These are phyloP conservation scores for Gonatopus flavifemur DNA, from an alignment of 1,140 invertebrate genomes.

Conservation along the genomic window DNA sequence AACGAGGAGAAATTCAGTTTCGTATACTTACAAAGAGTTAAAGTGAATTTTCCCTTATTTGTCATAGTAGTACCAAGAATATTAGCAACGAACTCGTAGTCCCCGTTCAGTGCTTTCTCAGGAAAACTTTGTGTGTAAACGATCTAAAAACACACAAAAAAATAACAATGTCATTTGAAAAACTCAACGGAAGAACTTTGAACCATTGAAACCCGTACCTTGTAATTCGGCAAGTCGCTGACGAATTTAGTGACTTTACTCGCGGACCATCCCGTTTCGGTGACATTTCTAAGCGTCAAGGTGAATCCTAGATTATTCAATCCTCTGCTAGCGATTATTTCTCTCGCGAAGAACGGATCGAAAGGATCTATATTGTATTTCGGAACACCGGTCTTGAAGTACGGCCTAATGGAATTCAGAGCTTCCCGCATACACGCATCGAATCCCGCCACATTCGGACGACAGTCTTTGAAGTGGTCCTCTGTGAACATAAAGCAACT, in stretches of 20 bases:
- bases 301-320: constrained; percentile 66
- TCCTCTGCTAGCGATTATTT: constrained; percentile 66
- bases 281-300: constrained; percentile 71
- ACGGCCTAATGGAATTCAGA: constrained; percentile 70
- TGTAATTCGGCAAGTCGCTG: constrained; percentile 49
- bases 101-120: constrained; percentile 71
- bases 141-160: constrained; percentile 58
- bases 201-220: constrained; percentile 38
- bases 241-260: constrained; percentile 76
- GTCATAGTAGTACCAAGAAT: constrained; percentile 62
- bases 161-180: neutral
- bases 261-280: constrained; percentile 73
- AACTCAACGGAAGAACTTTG: too few species aligned
- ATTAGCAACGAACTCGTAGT: constrained; percentile 67
- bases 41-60: constrained; percentile 71
- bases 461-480: constrained; percentile 63
- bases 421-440: constrained; percentile 73
- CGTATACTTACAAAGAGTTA: constrained; percentile 69
- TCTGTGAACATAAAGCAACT: constrained; percentile 41
- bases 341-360: constrained; percentile 73
- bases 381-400: constrained; percentile 74
- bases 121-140: constrained; percentile 80
- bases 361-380: constrained; percentile 72
- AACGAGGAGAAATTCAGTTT: neutral
- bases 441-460: constrained; percentile 62